Conservation (phyloP, 2,113 vertebrate genomes). For the Nannobrachium achirus region DNA sequence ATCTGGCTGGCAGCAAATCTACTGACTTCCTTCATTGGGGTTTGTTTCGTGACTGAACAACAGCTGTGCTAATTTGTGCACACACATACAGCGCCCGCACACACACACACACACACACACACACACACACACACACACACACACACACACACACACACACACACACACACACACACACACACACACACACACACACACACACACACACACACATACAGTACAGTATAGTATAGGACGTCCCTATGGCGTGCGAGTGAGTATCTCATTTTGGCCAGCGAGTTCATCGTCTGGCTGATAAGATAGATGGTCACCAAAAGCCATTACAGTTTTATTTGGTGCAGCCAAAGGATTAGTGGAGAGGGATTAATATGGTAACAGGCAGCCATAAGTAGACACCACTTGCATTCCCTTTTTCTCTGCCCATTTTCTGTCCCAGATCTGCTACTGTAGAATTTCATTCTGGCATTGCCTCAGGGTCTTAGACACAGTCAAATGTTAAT, state of each 20-base stretch:
- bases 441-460: conserved; percentile 31
- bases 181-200: not conserved
- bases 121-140: conserved; percentile 20
- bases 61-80: not conserved
- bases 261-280: conserved; percentile 39
- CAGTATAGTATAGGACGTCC: conserved; percentile 17
- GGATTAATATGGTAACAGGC: conserved; percentile 69
- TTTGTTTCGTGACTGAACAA: not conserved
- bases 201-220: not conserved
- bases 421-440: conserved; percentile 44
- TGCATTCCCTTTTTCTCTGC: conserved; percentile 31
- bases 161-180: conserved; percentile 5
- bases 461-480: conserved; percentile 29
- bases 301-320: conserved; percentile 65
- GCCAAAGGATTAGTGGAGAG: conserved; percentile 66
- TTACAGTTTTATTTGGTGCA: conserved; percentile 69
- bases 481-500: conserved; percentile 2
- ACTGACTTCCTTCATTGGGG: no score
- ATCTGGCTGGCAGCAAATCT: no score
- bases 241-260: conserved; percentile 21
- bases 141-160: not conserved
- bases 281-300: conserved; percentile 51
- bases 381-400: conserved; percentile 58
- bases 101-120: not conserved
- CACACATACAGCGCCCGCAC: not conserved